phyloP scores from a whole-genome alignment of 2,113 vertebrate species.

The Callocephalon fimbriatum region DNA sequence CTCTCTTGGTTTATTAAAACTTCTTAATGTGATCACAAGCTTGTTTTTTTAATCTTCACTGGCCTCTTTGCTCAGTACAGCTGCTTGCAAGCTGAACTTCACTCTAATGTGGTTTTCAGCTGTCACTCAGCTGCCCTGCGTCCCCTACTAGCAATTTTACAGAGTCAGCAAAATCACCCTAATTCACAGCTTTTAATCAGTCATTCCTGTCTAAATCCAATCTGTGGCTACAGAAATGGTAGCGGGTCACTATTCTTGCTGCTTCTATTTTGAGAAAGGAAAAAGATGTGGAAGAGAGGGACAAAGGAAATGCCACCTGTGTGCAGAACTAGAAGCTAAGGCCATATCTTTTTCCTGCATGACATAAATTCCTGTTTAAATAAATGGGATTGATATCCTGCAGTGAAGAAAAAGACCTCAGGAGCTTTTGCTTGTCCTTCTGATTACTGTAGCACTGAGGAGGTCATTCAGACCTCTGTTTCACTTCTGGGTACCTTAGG shows the following conservation, averaged over 20 bases:
- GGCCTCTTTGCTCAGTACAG: neutral
- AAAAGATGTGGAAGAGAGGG: neutral
- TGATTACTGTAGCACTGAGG: neutral
- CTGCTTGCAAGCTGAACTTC: neutral
- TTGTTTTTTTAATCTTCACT: neutral
- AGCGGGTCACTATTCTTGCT: neutral
- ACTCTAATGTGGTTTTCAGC: neutral
- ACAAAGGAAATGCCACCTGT: neutral
- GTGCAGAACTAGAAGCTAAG: neutral
- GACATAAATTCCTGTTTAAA: neutral
- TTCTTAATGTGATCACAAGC: neutral
- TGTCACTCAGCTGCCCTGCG: neutral
- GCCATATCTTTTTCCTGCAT: neutral
- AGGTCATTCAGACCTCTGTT: neutral
- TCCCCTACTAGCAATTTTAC: neutral
- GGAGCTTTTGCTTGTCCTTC: neutral
- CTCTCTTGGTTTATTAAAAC: neutral
- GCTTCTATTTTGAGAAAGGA: neutral
- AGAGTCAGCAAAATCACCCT: neutral
- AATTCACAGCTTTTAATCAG: neutral
- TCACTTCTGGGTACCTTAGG: neutral
- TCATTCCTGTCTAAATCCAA: neutral
- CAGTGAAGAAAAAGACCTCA: neutral
- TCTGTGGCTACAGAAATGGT: neutral
- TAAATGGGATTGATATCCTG: neutral